Base-by-base conservation (phyloP, 2,888 invertebrate species). In the Sycophila texana region DNA sequence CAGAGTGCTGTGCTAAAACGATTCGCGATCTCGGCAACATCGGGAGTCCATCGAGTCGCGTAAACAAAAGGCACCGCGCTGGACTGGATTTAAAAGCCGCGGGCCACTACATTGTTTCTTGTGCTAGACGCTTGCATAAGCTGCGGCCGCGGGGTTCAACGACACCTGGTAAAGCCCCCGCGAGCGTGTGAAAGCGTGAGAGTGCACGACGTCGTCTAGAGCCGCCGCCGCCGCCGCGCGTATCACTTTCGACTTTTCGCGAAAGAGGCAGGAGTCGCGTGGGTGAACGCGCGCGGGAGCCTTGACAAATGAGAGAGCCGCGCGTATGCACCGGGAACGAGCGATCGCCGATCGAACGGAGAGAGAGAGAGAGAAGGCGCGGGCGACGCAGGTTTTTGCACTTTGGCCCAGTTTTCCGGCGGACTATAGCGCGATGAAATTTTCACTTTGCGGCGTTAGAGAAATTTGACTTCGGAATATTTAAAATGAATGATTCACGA, bases 161-260 rank as follows among this genome's bases (percentile, higher is more conserved):
- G 80, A 80, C 80, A 74, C 77, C 72, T 63, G 12, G 61, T 22
- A 65, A 49, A 65, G 57, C 53, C 73, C 67, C 55, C 20, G 60
- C 18, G 39, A 57, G 16, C 51, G 47, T 77, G 77, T 72, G 80
- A 81, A 81, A 81, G 77, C 80, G 80, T 81, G 80, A 77, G 80
- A 81, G 77, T 77, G 20, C 55, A 47, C 73, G 30, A 55, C 74
- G 57, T 63, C 30, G 14, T n/a, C 49, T 22, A 60, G 7, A 2
- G n/a, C 26, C 12, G 65, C 55, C 13, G 57, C 51, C 14, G 51
- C 58, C 18, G 51, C 22, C n/a, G 60, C 74, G 18, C 63, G 58
- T 68, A 57, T 65, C 74, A 39, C 78, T 79, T 68, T 74, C 74
- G 74, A 61, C 57, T 72, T 72, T 66, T 72, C 66, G 60, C 72